These are phyloP conservation scores for Nothobranchius furzeri DNA, from an alignment of 2,113 vertebrate species.

Conservation along the genomic window DNA sequence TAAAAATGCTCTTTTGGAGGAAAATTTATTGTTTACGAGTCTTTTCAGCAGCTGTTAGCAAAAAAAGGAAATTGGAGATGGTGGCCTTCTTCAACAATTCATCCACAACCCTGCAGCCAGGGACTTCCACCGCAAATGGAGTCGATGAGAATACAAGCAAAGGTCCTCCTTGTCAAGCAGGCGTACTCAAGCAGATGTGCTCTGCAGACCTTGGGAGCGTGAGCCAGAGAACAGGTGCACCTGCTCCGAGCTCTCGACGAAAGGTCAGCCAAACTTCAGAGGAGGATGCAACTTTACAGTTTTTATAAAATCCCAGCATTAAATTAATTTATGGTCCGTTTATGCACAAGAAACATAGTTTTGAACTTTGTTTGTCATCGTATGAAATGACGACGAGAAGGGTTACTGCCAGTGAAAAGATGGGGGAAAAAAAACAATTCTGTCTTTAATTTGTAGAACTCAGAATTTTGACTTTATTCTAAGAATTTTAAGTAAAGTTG, in stretches of 20 bases:
- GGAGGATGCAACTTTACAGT: slow-evolving; percentile 50
- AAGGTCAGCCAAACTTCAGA: slow-evolving; percentile 73
- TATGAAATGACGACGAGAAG: too few relatives aligned
- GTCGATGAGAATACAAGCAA: slow-evolving; percentile 73
- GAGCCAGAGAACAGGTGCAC: slow-evolving; percentile 74
- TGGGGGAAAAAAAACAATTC: too few relatives aligned
- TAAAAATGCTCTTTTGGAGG: not conserved
- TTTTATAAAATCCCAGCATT: not conserved
- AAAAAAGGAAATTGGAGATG: slow-evolving; percentile 15
- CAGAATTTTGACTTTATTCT: too few relatives aligned
- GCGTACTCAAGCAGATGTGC: slow-evolving; percentile 73
- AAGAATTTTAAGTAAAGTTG: too few relatives aligned
- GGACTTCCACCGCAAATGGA: slow-evolving; percentile 59
- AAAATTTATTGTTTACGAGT: slow-evolving; percentile 10
- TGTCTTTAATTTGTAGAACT: too few relatives aligned
- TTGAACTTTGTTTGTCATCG: too few relatives aligned
- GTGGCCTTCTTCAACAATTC: slow-evolving; percentile 47
- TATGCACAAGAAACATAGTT: too few relatives aligned
- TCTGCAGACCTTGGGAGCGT: slow-evolving; percentile 67
- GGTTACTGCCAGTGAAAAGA: too few relatives aligned
- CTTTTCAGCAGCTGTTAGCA: slow-evolving; percentile 2
- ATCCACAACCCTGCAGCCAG: slow-evolving; percentile 52
- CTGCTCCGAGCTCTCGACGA: slow-evolving; percentile 70
- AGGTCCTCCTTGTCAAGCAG: slow-evolving; percentile 68
- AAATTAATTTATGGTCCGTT: too few relatives aligned